Base-by-base conservation (phyloP, 2,113 vertebrate genomes). In the Vicugna pacos region DNA sequence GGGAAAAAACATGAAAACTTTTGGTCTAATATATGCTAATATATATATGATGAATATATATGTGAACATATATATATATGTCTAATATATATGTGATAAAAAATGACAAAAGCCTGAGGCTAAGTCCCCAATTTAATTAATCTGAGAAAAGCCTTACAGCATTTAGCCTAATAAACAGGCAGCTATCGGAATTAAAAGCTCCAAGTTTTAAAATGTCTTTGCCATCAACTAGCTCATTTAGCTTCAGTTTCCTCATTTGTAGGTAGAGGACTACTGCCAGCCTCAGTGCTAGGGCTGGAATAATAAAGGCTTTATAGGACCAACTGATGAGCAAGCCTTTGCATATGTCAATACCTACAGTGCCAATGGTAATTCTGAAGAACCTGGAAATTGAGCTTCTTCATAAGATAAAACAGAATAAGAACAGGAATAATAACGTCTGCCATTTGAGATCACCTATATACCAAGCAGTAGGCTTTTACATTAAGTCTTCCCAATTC, bases 111-210 rank as follows among this genome's bases (percentile, higher is more conserved):
- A 79, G 56, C 46, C 46, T 86, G 30, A 65, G 72, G 42, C 17
- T 79, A 90, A 50, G 42, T 17, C 64, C 46, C 48, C 60, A 42
- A 32, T 82, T 50, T 79, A 83, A 87, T 72, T 80, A 70, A 86
- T 77, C 7, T 67, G 50, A 72, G 75, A 76, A 93, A 94, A 84
- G 22, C 35, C 56, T 86, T 77, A 82, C 1, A 46, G 22, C 52
- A 65, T 46, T 38, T 54, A 76, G 75, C 95, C 64, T 69, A 95
- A 54, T 19, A 94, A 76, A 67, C 0, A 84, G 32, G n/a, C 26
- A 90, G 62, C 38, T 90, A 62, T 8, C 95, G 46, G 75, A 73
- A 94, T 73, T 83, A 70, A 58, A 79, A 38, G 28, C 52, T 91
- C 64, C 46, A 69, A 75, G 46, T 64, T 73, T 69, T 65, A 26